Evolutionary conservation across 1,140 invertebrate species (phyloP), one percentile per base, ranked within the genome.

Genomic region (Drosophila trapezifrons): DNA sequence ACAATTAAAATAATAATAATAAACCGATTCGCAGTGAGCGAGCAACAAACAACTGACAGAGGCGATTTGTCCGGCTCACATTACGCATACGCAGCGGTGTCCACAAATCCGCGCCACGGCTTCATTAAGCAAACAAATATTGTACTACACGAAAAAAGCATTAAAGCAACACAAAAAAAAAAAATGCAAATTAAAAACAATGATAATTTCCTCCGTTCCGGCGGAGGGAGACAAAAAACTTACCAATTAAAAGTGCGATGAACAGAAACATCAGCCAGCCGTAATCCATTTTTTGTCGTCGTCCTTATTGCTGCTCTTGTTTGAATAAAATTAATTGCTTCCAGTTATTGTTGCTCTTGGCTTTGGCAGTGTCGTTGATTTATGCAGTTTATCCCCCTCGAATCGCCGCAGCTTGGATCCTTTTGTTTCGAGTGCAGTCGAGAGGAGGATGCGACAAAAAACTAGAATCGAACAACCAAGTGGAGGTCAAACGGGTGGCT

Each of bases 201-300:
- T 65, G 51, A 54, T 69, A 69, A 66, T 69, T 54, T 69, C 62
- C 38, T 43, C 42, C 38, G 29, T 47, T 29, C 7, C 51, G 40
- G 20, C 17, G n/a, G 47, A 73, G 55, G 65, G 52, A 52, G 27
- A 32, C 45, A 66, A 71, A 54, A 72, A 72, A 89, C 84, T 87
- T 84, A 87, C 84, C 84, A 77, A 87, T 84, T 80, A 89, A 78
- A 58, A 66, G 54, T 38, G 76, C 75, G 57, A 57, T 65, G 69
- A 89, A 60, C 62, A 89, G 54, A 64, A 80, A 71, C 76, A 89
- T 75, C 69, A 80, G 67, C 80, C 72, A 80, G 69, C 69, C 60
- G 80, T 84, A 84, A 89, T 87, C 84, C 84, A 87, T 87, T 76
- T 85, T 85, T 58, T 72, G 25, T 71, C 32, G 46, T 51, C 76